Base-by-base conservation (phyloP, 2,113 vertebrate species). In the Malurus elegans region DNA sequence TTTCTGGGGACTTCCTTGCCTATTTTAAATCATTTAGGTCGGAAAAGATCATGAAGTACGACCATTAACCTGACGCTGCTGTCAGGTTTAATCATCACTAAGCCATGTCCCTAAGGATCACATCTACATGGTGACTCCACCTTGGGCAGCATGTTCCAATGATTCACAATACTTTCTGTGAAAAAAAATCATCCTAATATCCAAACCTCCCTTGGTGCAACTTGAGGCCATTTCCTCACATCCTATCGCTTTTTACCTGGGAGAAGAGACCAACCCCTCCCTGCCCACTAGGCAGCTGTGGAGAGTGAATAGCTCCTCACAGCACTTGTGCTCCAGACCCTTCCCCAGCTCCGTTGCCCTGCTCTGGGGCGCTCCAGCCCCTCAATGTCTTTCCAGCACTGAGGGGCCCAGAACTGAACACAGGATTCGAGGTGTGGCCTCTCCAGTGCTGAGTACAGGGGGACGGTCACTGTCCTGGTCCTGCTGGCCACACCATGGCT, bases 281-380 rank as follows among this genome's bases (percentile, higher is more conserved):
- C 24, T 57, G 2, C 5, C 26, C n/a, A 28, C 26, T 18, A 54
- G n/a, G n/a, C 12, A 53, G 25, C 0, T 42, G 2, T 9, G 40
- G 25, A 47, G 24, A 24, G 14, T 0, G 1, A 7, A 16, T 6
- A 45, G 19, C 48, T 29, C 18, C 75, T 62, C 48, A 20, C 36
- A 48, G 44, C 1, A 21, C 69, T 69, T 61, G 23, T 62, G 28
- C 54, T 18, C 48, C 34, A 80, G 61, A 15, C 6, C 61, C 75
- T 86, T 74, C 61, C 44, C 54, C 61, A 74, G 34, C 67, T 73
- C 69, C 1, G 0, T 0, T 79, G 40, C 18, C 50, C 26, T 79
- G n/a, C 61, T 24, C 47, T 61, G 53, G 54, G 74, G 12, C 0
- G 0, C 67, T 86, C 53, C 82, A 79, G 74, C 60, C 64, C 47